Conservation (phyloP, 2,797 vertebrate species). For the Prionace glauca region DNA sequence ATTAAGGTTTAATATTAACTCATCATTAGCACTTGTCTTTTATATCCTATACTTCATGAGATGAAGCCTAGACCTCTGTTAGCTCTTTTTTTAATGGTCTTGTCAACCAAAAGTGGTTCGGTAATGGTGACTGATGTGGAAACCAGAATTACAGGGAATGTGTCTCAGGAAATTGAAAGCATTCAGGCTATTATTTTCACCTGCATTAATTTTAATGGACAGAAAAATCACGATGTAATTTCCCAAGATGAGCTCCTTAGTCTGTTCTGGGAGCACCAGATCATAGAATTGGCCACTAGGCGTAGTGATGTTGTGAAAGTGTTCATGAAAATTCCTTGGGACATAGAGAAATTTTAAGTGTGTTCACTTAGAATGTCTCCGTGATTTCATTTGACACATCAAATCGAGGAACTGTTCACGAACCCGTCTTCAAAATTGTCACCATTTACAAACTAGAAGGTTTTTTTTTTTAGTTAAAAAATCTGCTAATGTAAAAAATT, state of each 20-base stretch:
- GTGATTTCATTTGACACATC: neutral
- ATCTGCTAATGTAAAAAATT: neutral
- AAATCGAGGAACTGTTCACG: neutral
- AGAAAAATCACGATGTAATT: neutral
- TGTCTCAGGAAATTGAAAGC: neutral
- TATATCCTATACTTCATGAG: neutral
- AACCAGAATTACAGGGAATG: neutral
- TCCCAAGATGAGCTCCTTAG: neutral
- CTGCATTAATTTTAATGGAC: neutral
- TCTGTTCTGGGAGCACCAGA: neutral
- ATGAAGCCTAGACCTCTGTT: neutral
- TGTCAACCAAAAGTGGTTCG: neutral
- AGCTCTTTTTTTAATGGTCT: neutral
- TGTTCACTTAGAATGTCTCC: neutral
- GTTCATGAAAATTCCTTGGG: neutral
- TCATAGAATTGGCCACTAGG: neutral
- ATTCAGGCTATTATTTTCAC: neutral
- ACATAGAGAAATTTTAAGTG: neutral
- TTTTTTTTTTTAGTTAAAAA: neutral
- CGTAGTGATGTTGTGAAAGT: neutral
- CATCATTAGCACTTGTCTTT: neutral
- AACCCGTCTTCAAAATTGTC: neutral
- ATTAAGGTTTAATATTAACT: neutral
- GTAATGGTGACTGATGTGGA: neutral
- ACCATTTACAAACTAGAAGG: neutral